These are phyloP conservation scores for Watersipora subatra DNA, from an alignment of 1,140 invertebrate genomes.

Conservation along the genomic window DNA sequence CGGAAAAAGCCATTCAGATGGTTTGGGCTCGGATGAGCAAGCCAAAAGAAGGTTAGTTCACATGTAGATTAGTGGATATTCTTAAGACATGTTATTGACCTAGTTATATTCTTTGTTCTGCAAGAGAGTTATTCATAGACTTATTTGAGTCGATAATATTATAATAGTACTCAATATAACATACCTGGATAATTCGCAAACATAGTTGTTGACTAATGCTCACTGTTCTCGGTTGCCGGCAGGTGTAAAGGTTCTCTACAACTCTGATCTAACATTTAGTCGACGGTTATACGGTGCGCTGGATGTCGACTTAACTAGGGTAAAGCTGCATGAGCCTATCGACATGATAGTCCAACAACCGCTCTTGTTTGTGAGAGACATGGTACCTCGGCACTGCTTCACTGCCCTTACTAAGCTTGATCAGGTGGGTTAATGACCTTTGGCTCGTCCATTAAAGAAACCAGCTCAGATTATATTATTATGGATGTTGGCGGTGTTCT, in stretches of 20 bases:
- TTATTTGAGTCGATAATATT: too few relatives aligned
- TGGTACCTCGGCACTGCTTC: slow-evolving; percentile 36
- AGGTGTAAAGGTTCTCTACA: slow-evolving; percentile 33
- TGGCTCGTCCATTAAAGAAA: too few relatives aligned
- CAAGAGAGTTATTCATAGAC: too few relatives aligned
- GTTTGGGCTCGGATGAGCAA: slow-evolving; percentile 22
- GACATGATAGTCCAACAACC: slow-evolving; percentile 31
- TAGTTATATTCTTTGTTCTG: too few relatives aligned
- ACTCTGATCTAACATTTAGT: slow-evolving; percentile 33
- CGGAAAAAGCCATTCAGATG: slow-evolving; percentile 20
- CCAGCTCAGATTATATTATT: too few relatives aligned
- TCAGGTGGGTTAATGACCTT: slow-evolving; percentile 26
- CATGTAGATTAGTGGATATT: too few relatives aligned
- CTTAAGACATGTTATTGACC: too few relatives aligned
- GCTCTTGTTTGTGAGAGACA: slow-evolving; percentile 35
- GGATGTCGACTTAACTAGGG: slow-evolving; percentile 33
- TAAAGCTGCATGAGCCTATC: slow-evolving; percentile 37
- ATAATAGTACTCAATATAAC: too few relatives aligned
- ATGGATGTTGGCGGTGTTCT: too few relatives aligned
- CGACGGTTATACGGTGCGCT: slow-evolving; percentile 33
- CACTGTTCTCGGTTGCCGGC: slow-evolving; percentile 12
- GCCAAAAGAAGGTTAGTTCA: slow-evolving; percentile 7
- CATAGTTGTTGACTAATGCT: too few relatives aligned
- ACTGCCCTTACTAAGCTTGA: slow-evolving; percentile 30
- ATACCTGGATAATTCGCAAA: too few relatives aligned